Conservation (phyloP, 1,140 invertebrate species). For the Nixonia krombeini region DNA sequence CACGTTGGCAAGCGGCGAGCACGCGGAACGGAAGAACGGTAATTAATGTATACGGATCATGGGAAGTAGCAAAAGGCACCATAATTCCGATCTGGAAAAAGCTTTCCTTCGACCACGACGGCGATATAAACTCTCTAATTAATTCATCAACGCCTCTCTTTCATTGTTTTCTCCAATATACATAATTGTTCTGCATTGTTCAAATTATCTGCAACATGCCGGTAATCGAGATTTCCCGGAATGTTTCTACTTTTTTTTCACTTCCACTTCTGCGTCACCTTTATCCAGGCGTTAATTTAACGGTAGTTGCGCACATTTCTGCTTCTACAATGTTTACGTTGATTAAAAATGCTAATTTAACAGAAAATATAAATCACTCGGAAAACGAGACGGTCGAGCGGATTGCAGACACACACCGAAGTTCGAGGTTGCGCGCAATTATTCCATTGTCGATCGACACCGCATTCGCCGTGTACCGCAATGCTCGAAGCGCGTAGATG, state of each 20-base stretch:
- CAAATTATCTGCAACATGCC: too few relatives aligned
- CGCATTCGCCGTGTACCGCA: slow-evolving; percentile 18
- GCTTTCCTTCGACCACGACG: slow-evolving; percentile 1
- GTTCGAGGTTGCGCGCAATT: slow-evolving; percentile 15
- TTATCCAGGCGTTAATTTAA: too few relatives aligned
- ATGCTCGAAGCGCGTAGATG: slow-evolving; percentile 13
- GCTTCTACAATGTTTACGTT: too few relatives aligned
- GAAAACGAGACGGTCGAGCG: too few relatives aligned
- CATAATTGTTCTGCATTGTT: slow-evolving; percentile 11
- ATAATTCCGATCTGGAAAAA: slow-evolving; percentile 26
- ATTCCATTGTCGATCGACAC: slow-evolving; percentile 23
- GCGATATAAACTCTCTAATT: slow-evolving; percentile 12
- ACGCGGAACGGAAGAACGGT: slow-evolving; percentile 42
- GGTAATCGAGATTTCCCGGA: too few relatives aligned
- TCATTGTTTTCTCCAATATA: slow-evolving; percentile 8
- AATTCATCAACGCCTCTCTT: slow-evolving; percentile 11
- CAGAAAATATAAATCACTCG: too few relatives aligned
- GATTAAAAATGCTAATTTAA: too few relatives aligned
- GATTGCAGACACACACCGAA: slow-evolving; percentile 1
- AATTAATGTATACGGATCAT: slow-evolving; percentile 49
- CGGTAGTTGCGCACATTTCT: too few relatives aligned
- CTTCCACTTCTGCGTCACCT: too few relatives aligned
- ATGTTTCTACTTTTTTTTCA: too few relatives aligned
- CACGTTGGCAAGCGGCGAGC: slow-evolving; percentile 15
- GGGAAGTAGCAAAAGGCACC: slow-evolving; percentile 28